Evolutionary conservation across 2,888 invertebrate genomes (phyloP).

Genomic region (Noctuana brunneofusca): DNA sequence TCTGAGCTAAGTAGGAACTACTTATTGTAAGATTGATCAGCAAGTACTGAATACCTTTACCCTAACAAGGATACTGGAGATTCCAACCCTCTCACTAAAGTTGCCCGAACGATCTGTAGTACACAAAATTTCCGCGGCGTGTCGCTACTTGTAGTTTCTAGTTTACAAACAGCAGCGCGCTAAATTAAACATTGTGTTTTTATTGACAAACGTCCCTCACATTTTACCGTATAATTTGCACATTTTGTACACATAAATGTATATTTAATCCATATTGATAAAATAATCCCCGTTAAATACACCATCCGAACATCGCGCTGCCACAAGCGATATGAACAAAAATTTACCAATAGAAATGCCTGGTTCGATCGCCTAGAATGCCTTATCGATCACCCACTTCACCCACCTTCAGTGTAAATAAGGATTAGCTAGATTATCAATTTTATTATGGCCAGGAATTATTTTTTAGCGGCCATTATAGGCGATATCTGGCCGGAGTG

Average conservation of each 20-base stretch:
- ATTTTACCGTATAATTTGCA: constrained; percentile 20
- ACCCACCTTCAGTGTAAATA: constrained; percentile 73
- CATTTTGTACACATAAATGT: constrained; percentile 19
- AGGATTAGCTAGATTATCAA: constrained; percentile 76
- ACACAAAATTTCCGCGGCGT: constrained; percentile 36
- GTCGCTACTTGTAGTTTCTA: constrained; percentile 30
- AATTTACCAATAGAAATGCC: constrained; percentile 65
- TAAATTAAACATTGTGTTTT: constrained; percentile 17
- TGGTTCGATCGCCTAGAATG: constrained; percentile 58
- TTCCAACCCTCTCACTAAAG: background rate
- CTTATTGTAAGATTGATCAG: too few relatives aligned
- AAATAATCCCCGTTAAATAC: constrained; percentile 25
- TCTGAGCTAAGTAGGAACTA: too few relatives aligned
- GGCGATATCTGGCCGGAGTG: constrained; percentile 49
- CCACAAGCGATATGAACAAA: constrained; percentile 47
- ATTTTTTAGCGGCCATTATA: constrained; percentile 58
- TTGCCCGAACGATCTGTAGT: constrained; percentile 4
- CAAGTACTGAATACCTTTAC: too few relatives aligned
- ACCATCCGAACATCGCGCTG: constrained; percentile 18
- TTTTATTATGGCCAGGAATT: constrained; percentile 66
- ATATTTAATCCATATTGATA: constrained; percentile 29
- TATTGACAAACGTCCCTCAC: constrained; percentile 17
- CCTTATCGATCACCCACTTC: constrained; percentile 75
- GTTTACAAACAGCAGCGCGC: constrained; percentile 14
- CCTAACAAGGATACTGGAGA: too few relatives aligned